A percentile compares a stretch with the other conserved stretches of the same genome.
These are phyloP conservation scores for Acanthornis magna DNA, from an alignment of 2,797 vertebrate species.

Conservation along the genomic window DNA sequence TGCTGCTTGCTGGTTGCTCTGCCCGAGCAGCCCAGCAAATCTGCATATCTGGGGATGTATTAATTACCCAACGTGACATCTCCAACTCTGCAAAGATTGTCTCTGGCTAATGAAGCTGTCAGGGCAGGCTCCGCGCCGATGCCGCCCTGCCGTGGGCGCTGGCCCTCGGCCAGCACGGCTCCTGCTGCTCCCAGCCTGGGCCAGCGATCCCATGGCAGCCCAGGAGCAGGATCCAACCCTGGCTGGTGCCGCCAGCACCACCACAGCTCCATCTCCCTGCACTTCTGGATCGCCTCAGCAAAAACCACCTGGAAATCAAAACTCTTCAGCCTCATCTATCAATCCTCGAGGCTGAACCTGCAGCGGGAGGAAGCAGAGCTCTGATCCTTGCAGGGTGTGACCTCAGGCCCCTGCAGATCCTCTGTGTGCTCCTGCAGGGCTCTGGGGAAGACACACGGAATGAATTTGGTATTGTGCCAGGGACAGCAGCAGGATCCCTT, in stretches of 20 bases:
- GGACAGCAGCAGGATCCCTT: neutral
- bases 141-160: neutral
- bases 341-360: neutral
- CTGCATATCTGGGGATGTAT: neutral
- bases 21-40: neutral
- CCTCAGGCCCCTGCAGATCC: neutral
- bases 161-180: neutral
- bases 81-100: neutral
- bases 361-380: neutral
- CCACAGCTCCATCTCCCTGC: neutral
- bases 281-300: fast-evolving
- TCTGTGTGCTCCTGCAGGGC: neutral
- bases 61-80: neutral
- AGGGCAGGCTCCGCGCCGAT: neutral
- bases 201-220: neutral
- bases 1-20: neutral
- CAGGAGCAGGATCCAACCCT: neutral
- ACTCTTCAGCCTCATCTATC: neutral
- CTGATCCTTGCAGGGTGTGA: neutral
- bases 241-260: neutral
- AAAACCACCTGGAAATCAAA: neutral
- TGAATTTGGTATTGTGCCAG: neutral
- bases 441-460: neutral
- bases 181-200: neutral
- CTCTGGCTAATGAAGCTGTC: slow-evolving; percentile 17